These are phyloP conservation scores for Lasioglossum oenotherae DNA, from an alignment of 2,888 invertebrate genomes.

Conservation along the genomic window DNA sequence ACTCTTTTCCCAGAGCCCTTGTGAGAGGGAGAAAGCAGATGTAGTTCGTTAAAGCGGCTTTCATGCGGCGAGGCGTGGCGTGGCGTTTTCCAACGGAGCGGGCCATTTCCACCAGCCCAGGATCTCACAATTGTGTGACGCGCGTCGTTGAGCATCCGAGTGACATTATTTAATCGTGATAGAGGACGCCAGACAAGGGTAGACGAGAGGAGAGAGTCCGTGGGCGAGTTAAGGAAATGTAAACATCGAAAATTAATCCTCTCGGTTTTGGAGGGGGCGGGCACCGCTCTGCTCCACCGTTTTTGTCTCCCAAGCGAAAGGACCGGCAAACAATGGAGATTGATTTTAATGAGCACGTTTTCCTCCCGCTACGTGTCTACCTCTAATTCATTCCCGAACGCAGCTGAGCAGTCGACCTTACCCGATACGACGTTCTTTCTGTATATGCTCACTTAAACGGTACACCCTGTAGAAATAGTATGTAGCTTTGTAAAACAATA, in stretches of 20 bases:
- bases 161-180: conserved; percentile 36
- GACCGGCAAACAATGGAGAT: conserved; percentile 59
- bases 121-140: conserved; percentile 13
- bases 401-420: conserved; percentile 1
- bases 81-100: neutral
- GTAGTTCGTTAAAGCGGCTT: conserved; percentile 20
- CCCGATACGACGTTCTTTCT: neutral
- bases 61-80: neutral
- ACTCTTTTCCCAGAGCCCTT: neutral
- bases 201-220: neutral
- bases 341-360: conserved; percentile 40
- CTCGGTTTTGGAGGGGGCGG: neutral
- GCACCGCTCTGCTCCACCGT: conserved; percentile 34
- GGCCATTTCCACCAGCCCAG: neutral
- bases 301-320: conserved; percentile 39
- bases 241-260: conserved; percentile 67
- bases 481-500: too few relatives aligned
- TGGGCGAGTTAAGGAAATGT: conserved; percentile 32
- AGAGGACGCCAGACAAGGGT: conserved; percentile 14
- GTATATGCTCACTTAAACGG: too few relatives aligned
- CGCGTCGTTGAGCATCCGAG: conserved; percentile 22
- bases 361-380: neutral
- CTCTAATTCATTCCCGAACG: neutral
- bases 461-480: too few relatives aligned
- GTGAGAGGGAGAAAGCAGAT: neutral